These are phyloP conservation scores for Bombus polaris DNA, from an alignment of 1,140 invertebrate genomes.

Conservation along the genomic window DNA sequence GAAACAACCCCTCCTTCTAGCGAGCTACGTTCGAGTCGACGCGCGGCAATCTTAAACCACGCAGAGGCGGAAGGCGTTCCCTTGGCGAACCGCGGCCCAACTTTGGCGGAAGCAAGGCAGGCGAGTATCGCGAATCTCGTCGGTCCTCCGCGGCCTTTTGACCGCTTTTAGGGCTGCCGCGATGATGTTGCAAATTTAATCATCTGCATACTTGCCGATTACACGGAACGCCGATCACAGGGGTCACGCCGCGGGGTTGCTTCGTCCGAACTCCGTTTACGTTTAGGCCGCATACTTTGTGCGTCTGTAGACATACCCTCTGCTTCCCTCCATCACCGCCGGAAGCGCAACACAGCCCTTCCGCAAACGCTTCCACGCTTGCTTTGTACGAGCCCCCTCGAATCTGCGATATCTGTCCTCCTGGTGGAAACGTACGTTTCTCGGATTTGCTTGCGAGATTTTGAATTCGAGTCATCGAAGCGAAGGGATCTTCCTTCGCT, in stretches of 20 bases:
- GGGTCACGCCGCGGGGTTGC: slow-evolving; percentile 74
- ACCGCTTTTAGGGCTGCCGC: slow-evolving; percentile 78
- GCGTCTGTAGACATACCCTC: slow-evolving; percentile 50
- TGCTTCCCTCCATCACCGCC: neutral
- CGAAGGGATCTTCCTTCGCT: too few relatives aligned
- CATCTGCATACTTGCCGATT: slow-evolving; percentile 84
- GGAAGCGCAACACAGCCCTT: slow-evolving; percentile 38
- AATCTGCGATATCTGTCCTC: neutral
- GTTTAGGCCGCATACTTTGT: slow-evolving; percentile 66
- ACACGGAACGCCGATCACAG: slow-evolving; percentile 82
- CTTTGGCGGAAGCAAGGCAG: slow-evolving; percentile 68
- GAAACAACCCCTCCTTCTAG: neutral
- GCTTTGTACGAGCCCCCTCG: slow-evolving; percentile 16
- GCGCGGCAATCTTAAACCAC: slow-evolving; percentile 48
- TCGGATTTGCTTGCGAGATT: neutral
- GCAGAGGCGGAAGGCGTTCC: slow-evolving; percentile 60
- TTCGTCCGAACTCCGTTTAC: slow-evolving; percentile 69
- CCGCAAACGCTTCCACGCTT: neutral
- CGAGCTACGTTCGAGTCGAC: neutral
- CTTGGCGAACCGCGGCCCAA: slow-evolving; percentile 75
- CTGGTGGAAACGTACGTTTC: neutral
- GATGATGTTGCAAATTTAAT: slow-evolving; percentile 84
- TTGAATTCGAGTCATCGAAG: neutral
- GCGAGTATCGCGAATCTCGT: slow-evolving; percentile 65
- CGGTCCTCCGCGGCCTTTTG: slow-evolving; percentile 73